Evolutionary conservation across 2,113 vertebrate genomes (phyloP).

Genomic region (Nyctereutes procyonoides): DNA sequence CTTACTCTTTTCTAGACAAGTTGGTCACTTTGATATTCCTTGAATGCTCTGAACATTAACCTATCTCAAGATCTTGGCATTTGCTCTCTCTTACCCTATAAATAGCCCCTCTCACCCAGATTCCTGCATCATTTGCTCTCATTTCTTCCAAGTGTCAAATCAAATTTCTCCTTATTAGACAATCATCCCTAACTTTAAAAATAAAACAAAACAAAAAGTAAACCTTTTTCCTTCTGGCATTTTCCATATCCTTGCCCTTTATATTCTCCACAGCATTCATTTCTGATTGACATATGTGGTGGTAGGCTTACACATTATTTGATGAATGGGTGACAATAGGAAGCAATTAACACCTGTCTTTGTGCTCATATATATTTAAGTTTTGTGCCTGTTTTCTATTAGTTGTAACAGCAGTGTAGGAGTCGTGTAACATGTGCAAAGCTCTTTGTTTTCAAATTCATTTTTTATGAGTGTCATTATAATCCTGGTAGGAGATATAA

Average conservation of each 20-base stretch:
- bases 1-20: not conserved
- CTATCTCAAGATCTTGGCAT: not conserved
- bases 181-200: not conserved
- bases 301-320: not conserved
- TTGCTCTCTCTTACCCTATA: not conserved
- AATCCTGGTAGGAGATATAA: not conserved
- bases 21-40: not conserved
- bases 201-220: not conserved
- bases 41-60: not conserved
- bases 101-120: not conserved
- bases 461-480: not conserved
- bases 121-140: not conserved
- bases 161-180: not conserved
- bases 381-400: not conserved
- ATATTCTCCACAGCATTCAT: not conserved
- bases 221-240: not conserved
- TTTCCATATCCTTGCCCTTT: not conserved
- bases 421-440: not conserved
- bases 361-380: not conserved
- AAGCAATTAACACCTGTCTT: not conserved
- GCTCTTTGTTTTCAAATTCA: not conserved
- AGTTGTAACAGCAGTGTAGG: not conserved
- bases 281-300: not conserved
- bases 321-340: not conserved
- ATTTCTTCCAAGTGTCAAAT: not conserved